Base-by-base conservation (phyloP, 2,113 vertebrate species). In the Ailuropoda melanoleuca region DNA sequence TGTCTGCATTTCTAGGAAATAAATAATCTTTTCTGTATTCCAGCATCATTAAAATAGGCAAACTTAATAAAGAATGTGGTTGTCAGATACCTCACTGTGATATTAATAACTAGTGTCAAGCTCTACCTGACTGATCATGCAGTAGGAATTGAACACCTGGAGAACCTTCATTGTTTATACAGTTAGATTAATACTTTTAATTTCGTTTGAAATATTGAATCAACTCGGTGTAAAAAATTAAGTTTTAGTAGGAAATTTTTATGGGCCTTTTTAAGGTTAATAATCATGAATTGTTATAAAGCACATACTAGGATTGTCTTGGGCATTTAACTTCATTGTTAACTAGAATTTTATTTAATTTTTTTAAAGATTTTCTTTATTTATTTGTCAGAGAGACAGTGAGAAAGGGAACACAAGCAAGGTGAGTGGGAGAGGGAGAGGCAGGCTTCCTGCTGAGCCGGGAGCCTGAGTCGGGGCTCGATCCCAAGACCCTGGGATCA, bases 311-410 rank as follows among this genome's bases (percentile, higher is more conserved):
- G 74, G 12, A n/a, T 93, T 93, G 62, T 78, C 26, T 78, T 92
- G 48, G 68, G 37, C 12, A 56, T 83, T 81, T 66, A 74, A 60
- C 19, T 87, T 91, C 3, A 84, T 94, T 87, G 19, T 90, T 84
- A 68, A 70, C 29, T 86, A 50, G 15, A 75, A 96, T 90, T 95
- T 94, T 60, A 80, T 66, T 88, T 90, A 72, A 77, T 68, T 85
- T 90, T 90, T 80, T 43, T 43, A 43, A 43, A 43, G 43, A 43
- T 43, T 43, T 43, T 43, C 5, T 43, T 43, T 43, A 43, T 43
- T 43, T 43, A 43, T 43, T 43, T 43, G 43, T 43, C 43, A 43
- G 43, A 43, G 43, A 43, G 43, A 43, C 43, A 43, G 43, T 43
- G 43, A 43, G 43, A 43, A 43, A 43, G 43, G 43, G 43, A 43